These are phyloP conservation scores for Bursaphelenchus okinawaensis DNA, from an alignment of 2,888 invertebrate genomes.

Conservation along the genomic window DNA sequence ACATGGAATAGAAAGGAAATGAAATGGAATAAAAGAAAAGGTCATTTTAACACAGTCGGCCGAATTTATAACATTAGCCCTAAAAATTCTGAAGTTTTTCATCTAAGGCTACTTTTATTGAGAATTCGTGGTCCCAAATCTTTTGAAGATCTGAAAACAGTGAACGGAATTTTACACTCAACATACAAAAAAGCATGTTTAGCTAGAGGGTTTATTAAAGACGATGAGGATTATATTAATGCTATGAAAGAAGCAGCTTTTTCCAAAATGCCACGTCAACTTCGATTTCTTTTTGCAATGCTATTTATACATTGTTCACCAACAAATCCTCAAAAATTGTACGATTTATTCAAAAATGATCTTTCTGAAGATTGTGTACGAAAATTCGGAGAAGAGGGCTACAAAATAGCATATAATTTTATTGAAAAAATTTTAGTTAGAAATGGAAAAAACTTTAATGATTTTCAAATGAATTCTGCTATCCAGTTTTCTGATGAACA, in stretches of 20 bases:
- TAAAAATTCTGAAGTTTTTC: background rate
- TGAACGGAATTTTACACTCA: background rate
- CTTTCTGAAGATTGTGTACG: slow-evolving; percentile 4
- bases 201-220: background rate
- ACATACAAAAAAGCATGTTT: slow-evolving; percentile 5
- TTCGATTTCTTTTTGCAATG: slow-evolving; percentile 1
- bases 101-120: slow-evolving; percentile 1
- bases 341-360: background rate
- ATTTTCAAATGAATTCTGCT: background rate
- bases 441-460: background rate
- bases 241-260: slow-evolving; percentile 4
- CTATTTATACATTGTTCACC: background rate
- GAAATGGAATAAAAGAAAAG: background rate
- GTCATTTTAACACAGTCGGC: background rate
- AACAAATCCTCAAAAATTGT: background rate
- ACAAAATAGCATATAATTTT: background rate
- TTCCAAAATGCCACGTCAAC: background rate
- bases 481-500: background rate
- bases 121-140: background rate
- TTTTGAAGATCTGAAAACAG: slow-evolving; percentile 6
- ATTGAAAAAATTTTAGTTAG: background rate
- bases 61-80: slow-evolving; percentile 2
- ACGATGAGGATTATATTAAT: slow-evolving; percentile 2
- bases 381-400: background rate
- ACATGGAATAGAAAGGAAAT: background rate